Conservation (phyloP, 2,797 vertebrate genomes). For the Thripadectes ignobilis region DNA sequence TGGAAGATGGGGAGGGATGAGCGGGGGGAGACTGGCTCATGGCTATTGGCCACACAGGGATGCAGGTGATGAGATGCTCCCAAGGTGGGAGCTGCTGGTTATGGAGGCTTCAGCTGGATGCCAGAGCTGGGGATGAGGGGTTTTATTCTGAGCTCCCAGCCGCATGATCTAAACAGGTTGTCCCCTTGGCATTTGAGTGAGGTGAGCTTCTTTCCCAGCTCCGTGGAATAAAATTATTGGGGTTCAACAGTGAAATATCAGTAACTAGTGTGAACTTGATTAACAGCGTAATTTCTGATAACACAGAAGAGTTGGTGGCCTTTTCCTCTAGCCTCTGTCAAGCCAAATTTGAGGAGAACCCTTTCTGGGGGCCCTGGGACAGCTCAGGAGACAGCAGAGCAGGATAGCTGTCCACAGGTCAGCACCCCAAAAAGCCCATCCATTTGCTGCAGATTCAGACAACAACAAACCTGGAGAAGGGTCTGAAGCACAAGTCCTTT, state of each 20-base stretch:
- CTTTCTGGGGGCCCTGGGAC: background rate
- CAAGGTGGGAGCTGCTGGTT: background rate
- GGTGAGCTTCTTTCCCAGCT: background rate
- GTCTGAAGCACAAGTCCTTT: background rate
- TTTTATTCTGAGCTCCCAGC: background rate
- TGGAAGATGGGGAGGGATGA: background rate
- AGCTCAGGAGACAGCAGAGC: background rate
- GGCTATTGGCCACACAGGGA: rapidly evolving
- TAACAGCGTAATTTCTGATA: background rate
- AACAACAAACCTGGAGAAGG: background rate
- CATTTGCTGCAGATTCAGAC: background rate
- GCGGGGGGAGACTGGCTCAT: background rate
- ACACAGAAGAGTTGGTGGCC: background rate
- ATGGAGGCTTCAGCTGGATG: background rate
- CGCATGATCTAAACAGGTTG: background rate
- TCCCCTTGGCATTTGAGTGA: background rate
- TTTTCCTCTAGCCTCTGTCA: background rate
- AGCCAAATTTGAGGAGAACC: background rate
- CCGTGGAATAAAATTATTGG: background rate
- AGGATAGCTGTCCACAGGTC: too few species aligned
- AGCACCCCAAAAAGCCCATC: background rate
- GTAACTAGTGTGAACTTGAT: background rate
- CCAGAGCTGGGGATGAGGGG: background rate
- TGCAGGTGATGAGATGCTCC: background rate
- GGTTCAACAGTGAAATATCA: background rate